phyloP scores from a whole-genome alignment of 2,797 vertebrate species.

The Phrynocephalus vlangalii region DNA sequence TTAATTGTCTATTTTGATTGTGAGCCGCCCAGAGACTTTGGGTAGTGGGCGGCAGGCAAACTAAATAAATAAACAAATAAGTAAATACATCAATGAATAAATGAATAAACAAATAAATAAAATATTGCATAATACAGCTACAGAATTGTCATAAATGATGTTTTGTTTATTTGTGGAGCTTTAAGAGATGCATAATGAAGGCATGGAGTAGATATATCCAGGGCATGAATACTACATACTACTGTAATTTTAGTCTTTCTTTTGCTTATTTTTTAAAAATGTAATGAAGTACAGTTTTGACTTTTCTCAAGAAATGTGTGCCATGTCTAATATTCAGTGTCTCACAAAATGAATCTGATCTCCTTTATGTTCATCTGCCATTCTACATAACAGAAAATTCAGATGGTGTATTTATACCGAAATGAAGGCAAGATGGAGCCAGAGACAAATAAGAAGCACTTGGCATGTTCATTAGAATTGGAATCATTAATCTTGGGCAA shows the following conservation, averaged over 20 bases:
- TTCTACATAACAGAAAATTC: background rate
- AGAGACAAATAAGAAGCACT: background rate
- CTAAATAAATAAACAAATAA: no score
- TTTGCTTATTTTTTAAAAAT: background rate
- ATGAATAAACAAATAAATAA: no score
- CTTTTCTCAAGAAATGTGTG: no score
- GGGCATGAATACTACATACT: no score
- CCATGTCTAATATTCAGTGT: no score
- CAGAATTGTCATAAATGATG: background rate
- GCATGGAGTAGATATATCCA: background rate
- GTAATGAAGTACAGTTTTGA: background rate
- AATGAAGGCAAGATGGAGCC: background rate
- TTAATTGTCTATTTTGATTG: no score
- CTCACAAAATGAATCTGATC: background rate
- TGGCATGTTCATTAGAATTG: background rate
- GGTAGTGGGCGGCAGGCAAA: no score
- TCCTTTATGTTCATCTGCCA: background rate
- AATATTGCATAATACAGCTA: background rate
- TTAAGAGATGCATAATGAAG: background rate
- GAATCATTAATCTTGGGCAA: no score
- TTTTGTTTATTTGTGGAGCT: background rate
- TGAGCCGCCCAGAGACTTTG: no score
- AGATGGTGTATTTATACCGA: background rate
- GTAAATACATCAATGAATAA: no score
- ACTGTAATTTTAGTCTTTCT: no score